Evolutionary conservation across 2,113 vertebrate genomes (phyloP), one percentile per base, ranked within the genome.

Genomic region (Bubo scandiacus): DNA sequence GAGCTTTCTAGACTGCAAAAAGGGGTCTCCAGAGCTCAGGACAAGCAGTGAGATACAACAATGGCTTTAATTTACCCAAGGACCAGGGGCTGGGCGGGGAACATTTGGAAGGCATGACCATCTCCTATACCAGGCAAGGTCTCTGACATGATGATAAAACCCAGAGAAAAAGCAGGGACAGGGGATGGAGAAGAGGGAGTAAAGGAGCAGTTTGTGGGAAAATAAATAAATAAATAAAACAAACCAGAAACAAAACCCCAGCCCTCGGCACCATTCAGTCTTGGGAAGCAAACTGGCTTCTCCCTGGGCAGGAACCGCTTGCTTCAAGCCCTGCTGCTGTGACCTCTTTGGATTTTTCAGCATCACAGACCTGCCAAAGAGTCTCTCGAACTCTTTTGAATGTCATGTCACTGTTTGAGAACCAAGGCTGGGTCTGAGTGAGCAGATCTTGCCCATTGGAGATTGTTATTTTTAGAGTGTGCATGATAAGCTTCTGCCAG

Each of bases 391-490:
- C 49, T 54, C 70, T 95, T 91, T 70, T 85, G 36, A 92, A 87
- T 85, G 81, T 94, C 77, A 84, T 54, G 40, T 79, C 68, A 85
- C 88, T 71, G n/a, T 87, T 79, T 79, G 59, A 61, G 79, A 95
- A 91, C 66, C 78, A 91, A 95, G 54, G 26, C 45, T 87, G 58
- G 13, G n/a, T 45, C 66, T 82, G 81, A 66, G 58, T 25, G 77
- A 90, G 86, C 40, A 82, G 86, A 87, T 82, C 78, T 91, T 91
- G 36, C 43, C 78, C 86, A 92, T 2, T 92, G 86, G 89, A 87
- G 34, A 84, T 73, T 1, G 38, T 87, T 96, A 96, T 95, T 97
- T 97, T 97, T 97, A 94, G 86, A 95, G 81, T 58, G 78, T 89
- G 38, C 62, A 90, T 5, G 91, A 97, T 95, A 97, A 92, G 70